A percentile compares a stretch with the other conserved stretches of the same genome.
Evolutionary conservation across 2,888 invertebrate genomes (phyloP).

Genomic region (Papilio demoleus): DNA sequence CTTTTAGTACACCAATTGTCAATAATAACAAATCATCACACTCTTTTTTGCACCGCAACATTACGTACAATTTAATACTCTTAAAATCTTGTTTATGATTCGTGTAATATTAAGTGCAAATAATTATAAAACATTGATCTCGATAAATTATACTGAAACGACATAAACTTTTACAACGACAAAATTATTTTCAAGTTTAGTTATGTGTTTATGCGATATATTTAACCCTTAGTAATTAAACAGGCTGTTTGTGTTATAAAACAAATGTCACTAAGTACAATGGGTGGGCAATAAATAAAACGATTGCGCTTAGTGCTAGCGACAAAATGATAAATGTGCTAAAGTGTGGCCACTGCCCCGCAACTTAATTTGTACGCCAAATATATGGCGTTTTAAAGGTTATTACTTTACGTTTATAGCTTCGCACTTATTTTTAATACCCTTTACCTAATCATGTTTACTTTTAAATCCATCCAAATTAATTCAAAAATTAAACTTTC

Average conservation of each 20-base stretch:
- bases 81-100: not conserved
- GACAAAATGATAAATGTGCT: constrained; percentile 42
- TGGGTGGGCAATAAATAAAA: constrained; percentile 42
- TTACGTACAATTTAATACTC: not conserved
- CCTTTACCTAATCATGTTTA: constrained; percentile 11
- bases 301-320: constrained; percentile 43
- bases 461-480: not conserved
- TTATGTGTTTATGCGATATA: constrained; percentile 35
- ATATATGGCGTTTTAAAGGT: constrained; percentile 42
- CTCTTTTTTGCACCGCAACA: too few species aligned
- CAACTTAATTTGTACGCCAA: constrained; percentile 42
- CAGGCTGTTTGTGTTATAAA: constrained; percentile 40
- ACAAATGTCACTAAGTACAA: constrained; percentile 42
- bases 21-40: too few species aligned
- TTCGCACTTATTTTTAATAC: constrained; percentile 24
- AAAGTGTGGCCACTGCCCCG: constrained; percentile 41
- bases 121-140: not conserved
- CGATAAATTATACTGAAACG: constrained; percentile 24
- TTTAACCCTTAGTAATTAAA: constrained; percentile 39
- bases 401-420: constrained; percentile 37
- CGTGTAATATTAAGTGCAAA: not conserved
- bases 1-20: too few species aligned
- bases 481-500: too few species aligned
- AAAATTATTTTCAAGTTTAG: constrained; percentile 32
- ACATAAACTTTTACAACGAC: constrained; percentile 22